A percentile compares a stretch with the other conserved stretches of the same genome.
phyloP scores from a whole-genome alignment of 2,113 vertebrate species.

The Xiphorhynchus elegans region DNA sequence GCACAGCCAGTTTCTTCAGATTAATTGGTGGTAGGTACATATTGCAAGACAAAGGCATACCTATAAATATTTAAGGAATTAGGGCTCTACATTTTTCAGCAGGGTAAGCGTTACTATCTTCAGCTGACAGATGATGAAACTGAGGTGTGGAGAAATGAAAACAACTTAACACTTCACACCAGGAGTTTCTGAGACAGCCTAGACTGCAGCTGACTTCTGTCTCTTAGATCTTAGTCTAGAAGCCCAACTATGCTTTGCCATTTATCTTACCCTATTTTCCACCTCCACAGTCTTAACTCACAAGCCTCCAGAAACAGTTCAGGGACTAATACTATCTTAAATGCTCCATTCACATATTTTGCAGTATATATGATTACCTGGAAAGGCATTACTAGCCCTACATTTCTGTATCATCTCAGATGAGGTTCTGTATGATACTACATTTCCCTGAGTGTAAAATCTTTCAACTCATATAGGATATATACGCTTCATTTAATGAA shows the following conservation, averaged over 20 bases:
- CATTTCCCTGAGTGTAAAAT: not conserved
- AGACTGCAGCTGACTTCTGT: not conserved
- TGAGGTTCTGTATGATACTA: not conserved
- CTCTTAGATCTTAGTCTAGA: slow-evolving; percentile 16
- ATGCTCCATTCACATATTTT: not conserved
- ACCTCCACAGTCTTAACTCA: not conserved
- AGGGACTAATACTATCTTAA: not conserved
- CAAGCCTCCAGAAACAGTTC: not conserved
- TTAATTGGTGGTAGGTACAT: not conserved
- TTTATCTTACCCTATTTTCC: not conserved
- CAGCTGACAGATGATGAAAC: not conserved
- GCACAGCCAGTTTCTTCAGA: not conserved
- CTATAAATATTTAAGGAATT: not conserved
- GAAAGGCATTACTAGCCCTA: not conserved
- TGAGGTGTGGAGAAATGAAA: slow-evolving; percentile 4
- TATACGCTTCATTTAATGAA: not conserved
- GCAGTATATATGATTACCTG: not conserved
- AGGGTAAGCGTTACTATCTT: not conserved
- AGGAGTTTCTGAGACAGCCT: not conserved
- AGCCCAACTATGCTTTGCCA: not conserved
- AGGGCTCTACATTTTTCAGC: not conserved
- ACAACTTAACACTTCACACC: not conserved
- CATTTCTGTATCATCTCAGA: not conserved
- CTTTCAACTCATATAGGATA: not conserved
- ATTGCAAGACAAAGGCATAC: not conserved